Percentiles rank a stretch among this genome's conserved stretches.
Conservation (phyloP, 2,797 vertebrate species). For the Rachycentron canadum region DNA sequence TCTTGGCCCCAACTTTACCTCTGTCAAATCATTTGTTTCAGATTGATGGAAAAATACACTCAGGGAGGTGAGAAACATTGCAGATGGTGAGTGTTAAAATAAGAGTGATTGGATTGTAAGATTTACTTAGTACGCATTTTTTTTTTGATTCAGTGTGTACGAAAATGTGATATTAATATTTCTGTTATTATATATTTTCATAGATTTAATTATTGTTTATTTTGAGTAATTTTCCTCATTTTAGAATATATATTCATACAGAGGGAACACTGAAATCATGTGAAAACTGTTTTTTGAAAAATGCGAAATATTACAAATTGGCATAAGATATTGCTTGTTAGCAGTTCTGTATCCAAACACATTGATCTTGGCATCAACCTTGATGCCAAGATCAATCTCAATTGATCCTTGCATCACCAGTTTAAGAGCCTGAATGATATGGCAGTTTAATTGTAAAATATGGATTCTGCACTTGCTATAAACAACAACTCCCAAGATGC, state of each 20-base stretch:
- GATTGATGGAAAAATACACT: neutral
- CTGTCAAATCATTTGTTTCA: conserved; percentile 32
- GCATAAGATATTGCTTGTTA: neutral
- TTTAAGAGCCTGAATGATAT: conserved; percentile 15
- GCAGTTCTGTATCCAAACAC: conserved; percentile 23
- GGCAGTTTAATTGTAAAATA: conserved; percentile 30
- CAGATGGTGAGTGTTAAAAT: neutral
- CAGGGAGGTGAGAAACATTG: neutral
- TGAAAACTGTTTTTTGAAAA: neutral
- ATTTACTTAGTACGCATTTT: neutral
- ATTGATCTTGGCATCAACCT: conserved; percentile 29
- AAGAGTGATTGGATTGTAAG: neutral
- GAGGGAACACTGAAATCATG: neutral
- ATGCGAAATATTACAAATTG: neutral
- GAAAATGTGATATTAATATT: conserved; percentile 1
- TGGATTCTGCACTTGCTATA: conserved; percentile 24
- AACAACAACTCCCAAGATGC: conserved; percentile 28
- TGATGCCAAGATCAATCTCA: conserved; percentile 27
- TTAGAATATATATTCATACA: neutral
- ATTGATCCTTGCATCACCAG: conserved; percentile 37
- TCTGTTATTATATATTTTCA: neutral
- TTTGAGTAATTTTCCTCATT: neutral
- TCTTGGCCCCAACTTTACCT: conserved; percentile 16
- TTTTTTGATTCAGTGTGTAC: neutral
- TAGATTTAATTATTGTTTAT: neutral